Evolutionary conservation across 2,888 invertebrate species (phyloP), one percentile per base, ranked within the genome.

Genomic region (Zele albiditarsus): DNA sequence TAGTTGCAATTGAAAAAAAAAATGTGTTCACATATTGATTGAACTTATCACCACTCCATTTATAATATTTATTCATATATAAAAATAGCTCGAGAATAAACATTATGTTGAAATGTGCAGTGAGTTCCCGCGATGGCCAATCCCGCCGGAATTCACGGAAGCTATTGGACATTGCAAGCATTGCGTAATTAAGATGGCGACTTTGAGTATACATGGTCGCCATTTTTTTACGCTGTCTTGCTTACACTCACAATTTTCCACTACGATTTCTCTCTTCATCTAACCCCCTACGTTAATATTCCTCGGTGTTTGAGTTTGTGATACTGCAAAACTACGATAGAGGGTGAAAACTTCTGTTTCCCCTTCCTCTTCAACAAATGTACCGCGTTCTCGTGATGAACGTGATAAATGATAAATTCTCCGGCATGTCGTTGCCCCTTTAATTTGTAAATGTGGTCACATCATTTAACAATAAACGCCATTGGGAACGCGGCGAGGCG

Each of bases 401-500:
- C 25, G 28, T 60, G 28, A 33, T 63, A 33, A 33, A 20, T 60
- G 28, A 33, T 63, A 33, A 20, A 20, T 63, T 63, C n/a, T 63
- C 63, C 63, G 63, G 63, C 23, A 33, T n/a, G 33, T 63, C 20
- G 63, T 63, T 33, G 63, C 20, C 33, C 63, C 10, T 63, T 63
- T 33, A 60, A 33, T 33, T 63, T 63, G 16, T n/a, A 63, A 63
- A 63, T 63, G 33, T 28, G 63, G n/a, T 63, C 33, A n/a, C 28
- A 46, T 53, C 53, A 20, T 65, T 65, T 38, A 38, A 38, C 28
- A 62, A 14, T 12, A 16, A 28, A 62, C 6, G 16, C n/a, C 38
- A 65, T 23, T 33, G 10, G 14, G 12, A 38, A 65, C 20, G 53
- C 20, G 3, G 53, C 10, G 4, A 20, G 53, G 23, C 53, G 23